phyloP scores from a whole-genome alignment of 1,140 invertebrate species.

The Cyphomyrmex costatus region DNA sequence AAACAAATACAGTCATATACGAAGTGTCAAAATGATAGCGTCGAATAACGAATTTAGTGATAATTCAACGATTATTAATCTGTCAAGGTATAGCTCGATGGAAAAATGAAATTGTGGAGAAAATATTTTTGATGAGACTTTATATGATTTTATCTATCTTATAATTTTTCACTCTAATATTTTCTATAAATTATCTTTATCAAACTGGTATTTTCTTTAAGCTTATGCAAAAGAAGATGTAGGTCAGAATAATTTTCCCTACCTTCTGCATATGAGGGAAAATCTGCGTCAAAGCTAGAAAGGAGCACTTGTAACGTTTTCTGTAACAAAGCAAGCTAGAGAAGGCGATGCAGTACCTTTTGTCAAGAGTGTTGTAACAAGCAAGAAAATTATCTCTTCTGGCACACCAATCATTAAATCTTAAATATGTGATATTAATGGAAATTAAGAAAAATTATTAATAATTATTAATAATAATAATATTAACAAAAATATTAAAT shows the following conservation, averaged over 20 bases:
- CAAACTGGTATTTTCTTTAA: conserved; percentile 5
- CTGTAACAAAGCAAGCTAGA: conserved; percentile 32
- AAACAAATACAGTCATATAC: conserved; percentile 21
- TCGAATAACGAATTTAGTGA: not conserved
- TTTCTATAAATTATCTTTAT: not conserved
- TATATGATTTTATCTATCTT: not conserved
- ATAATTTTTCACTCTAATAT: conserved; percentile 18
- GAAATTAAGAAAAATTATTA: not conserved
- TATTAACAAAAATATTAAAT: not conserved
- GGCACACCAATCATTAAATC: not conserved
- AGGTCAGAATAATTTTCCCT: conserved; percentile 52
- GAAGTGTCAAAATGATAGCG: not conserved
- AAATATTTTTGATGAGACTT: not conserved
- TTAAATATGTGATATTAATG: not conserved
- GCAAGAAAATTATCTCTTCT: conserved; percentile 19
- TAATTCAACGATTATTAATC: not conserved
- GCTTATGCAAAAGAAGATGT: conserved; percentile 35
- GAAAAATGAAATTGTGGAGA: not conserved
- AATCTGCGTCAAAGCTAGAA: conserved; percentile 29
- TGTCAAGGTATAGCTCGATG: too few relatives aligned
- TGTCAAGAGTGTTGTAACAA: conserved; percentile 30
- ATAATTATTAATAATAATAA: not conserved
- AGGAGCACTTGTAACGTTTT: conserved; percentile 48
- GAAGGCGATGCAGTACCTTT: conserved; percentile 40
- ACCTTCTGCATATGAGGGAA: conserved; percentile 28